Percentiles rank a stretch among this genome's conserved stretches.
These are phyloP conservation scores for Caiman crocodilus DNA, from an alignment of 2,797 vertebrate species.

Conservation along the genomic window DNA sequence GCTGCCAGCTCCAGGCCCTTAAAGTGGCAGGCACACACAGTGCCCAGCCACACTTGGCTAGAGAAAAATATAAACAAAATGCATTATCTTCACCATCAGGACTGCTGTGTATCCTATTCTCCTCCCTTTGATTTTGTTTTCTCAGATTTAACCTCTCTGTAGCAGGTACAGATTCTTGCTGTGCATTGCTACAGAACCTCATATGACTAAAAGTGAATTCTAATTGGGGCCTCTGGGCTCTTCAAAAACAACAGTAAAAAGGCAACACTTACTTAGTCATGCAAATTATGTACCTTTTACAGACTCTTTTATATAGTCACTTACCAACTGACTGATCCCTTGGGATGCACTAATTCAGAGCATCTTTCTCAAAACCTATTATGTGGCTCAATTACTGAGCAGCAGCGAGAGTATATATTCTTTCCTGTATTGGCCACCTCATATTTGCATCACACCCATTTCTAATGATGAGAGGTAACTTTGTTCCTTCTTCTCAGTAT, in stretches of 20 bases:
- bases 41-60: too few relatives aligned
- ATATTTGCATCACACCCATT: slow-evolving; percentile 15
- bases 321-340: background rate
- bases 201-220: background rate
- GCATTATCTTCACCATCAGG: background rate
- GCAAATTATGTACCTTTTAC: background rate
- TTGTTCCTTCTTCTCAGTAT: background rate
- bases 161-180: too few relatives aligned
- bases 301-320: background rate
- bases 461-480: background rate
- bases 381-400: background rate
- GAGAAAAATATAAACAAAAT: background rate
- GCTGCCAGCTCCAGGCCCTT: too few relatives aligned
- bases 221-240: rapidly evolving
- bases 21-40: too few relatives aligned
- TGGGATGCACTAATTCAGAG: background rate
- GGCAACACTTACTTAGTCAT: too few relatives aligned
- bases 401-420: background rate
- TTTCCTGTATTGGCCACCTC: background rate
- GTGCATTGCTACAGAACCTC: too few relatives aligned
- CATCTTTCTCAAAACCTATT: slow-evolving; percentile 3
- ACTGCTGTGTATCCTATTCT: too few relatives aligned
- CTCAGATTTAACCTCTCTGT: too few relatives aligned
- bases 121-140: too few relatives aligned
- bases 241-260: background rate